Percentiles rank a stretch among this genome's conserved stretches.
Evolutionary conservation across 2,113 vertebrate species (phyloP).

Genomic region (Tragelaphus strepsiceros): DNA sequence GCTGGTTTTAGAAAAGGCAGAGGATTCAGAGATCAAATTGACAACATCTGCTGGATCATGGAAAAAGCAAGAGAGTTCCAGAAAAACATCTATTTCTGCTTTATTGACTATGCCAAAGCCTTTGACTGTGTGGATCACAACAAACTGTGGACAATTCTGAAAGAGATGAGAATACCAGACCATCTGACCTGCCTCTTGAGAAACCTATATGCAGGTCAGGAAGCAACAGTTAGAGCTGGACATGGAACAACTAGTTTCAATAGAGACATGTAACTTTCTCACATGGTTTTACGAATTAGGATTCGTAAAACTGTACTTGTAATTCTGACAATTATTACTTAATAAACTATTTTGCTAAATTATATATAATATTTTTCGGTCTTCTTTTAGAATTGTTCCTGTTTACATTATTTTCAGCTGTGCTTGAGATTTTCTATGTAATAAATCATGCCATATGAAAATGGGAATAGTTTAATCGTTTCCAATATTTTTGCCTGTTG

Average conservation of each 20-base stretch:
- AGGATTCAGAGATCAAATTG: too few relatives aligned
- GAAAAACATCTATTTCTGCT: too few relatives aligned
- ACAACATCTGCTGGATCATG: too few relatives aligned
- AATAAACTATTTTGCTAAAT: neutral
- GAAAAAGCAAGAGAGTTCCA: too few relatives aligned
- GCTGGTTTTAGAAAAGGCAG: too few relatives aligned
- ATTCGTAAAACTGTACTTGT: neutral
- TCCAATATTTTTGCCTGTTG: neutral
- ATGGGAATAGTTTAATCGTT: neutral
- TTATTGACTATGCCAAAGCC: too few relatives aligned
- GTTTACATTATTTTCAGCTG: neutral
- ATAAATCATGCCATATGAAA: neutral
- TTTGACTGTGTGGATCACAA: too few relatives aligned
- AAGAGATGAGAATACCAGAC: too few relatives aligned
- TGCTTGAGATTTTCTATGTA: neutral
- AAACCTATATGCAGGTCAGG: too few relatives aligned
- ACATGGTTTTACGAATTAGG: neutral
- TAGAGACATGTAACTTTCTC: neutral
- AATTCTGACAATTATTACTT: neutral
- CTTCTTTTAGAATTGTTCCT: neutral
- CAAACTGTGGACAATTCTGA: too few relatives aligned
- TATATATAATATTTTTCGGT: neutral
- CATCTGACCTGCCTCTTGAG: too few relatives aligned
- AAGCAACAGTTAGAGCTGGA: too few relatives aligned
- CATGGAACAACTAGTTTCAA: neutral